Evolutionary conservation across 2,888 invertebrate genomes (phyloP), one percentile per base, ranked within the genome.

Genomic region (Copidosoma aretas): DNA sequence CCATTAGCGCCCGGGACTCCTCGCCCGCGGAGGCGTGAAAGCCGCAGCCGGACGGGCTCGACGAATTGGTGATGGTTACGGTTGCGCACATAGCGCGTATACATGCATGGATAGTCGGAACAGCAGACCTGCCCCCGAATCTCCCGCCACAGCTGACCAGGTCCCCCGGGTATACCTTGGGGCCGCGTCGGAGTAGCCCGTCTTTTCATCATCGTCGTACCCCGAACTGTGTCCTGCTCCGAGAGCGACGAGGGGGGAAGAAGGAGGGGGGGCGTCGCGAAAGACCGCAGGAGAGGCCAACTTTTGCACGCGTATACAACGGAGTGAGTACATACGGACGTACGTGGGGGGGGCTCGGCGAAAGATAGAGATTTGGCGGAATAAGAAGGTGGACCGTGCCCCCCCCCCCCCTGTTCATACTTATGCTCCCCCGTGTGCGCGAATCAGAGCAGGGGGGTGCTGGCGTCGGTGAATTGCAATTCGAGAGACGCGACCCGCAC

Each of bases 381-480:
- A 17, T 8, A 17, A 14, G 12, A 8, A 14, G 60, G 22, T 54
- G 60, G 60, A 56, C 60, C 46, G 43, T 39, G 53, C 17, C 41
- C 14, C 15, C 32, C 32, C 32, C n/a, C n/a, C n/a, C n/a, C n/a
- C n/a, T n/a, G n/a, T n/a, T n/a, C n/a, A n/a, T n/a, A n/a, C n/a
- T n/a, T n/a, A n/a, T n/a, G n/a, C n/a, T n/a, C n/a, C n/a, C n/a
- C n/a, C n/a, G n/a, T n/a, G 32, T 32, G 32, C 4, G 32, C 8
- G 32, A 32, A 32, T 32, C 32, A 32, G 8, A 5, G 32, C 10
- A 21, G 32, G 10, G 12, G 10, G 19, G 43, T 4, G 46, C 24
- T 3, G 15, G 24, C 62, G 19, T 10, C 58, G 53, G 52, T 32
- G 61, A 60, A 62, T 67, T 56, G 58, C 67, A 58, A 67, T 62